phyloP scores from a whole-genome alignment of 2,888 invertebrate genomes.

The Drosophila nigritarsus region DNA sequence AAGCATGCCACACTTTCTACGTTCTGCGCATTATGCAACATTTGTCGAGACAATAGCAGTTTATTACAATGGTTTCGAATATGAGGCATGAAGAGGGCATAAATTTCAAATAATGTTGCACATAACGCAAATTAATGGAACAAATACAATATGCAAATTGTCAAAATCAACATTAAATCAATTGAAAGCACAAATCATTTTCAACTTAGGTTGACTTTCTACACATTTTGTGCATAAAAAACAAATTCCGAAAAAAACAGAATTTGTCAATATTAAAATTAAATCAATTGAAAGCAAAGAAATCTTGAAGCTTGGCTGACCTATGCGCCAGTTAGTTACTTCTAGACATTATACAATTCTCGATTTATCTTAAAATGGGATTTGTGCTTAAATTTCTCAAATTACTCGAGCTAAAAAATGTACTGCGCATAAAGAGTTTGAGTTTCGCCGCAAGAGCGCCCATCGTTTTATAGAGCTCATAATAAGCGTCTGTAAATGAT shows the following conservation, averaged over 20 bases:
- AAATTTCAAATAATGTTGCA: constrained; percentile 17
- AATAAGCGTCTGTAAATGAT: not conserved
- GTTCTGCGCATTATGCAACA: constrained; percentile 59
- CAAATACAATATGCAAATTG: constrained; percentile 14
- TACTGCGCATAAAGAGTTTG: not conserved
- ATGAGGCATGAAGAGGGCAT: constrained; percentile 19
- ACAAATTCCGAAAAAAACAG: too few species aligned
- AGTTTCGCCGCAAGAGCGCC: not conserved
- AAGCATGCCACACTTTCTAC: constrained; percentile 50
- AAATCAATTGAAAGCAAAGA: constrained; percentile 50
- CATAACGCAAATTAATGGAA: constrained; percentile 23
- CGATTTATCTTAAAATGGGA: not conserved
- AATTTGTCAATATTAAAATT: constrained; percentile 34
- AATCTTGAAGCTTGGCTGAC: not conserved
- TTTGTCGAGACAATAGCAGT: constrained; percentile 33
- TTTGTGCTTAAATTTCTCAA: constrained; percentile 11
- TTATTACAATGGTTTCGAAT: constrained; percentile 28
- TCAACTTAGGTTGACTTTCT: not conserved
- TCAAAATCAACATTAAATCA: constrained; percentile 55
- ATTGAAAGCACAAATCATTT: constrained; percentile 36
- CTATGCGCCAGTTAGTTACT: not conserved
- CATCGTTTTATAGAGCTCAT: too few species aligned
- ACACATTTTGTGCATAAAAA: not conserved
- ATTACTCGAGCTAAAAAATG: constrained; percentile 2
- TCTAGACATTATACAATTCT: not conserved